These are phyloP conservation scores for Xyliphius kryptos DNA, from an alignment of 2,113 vertebrate genomes.

Conservation along the genomic window DNA sequence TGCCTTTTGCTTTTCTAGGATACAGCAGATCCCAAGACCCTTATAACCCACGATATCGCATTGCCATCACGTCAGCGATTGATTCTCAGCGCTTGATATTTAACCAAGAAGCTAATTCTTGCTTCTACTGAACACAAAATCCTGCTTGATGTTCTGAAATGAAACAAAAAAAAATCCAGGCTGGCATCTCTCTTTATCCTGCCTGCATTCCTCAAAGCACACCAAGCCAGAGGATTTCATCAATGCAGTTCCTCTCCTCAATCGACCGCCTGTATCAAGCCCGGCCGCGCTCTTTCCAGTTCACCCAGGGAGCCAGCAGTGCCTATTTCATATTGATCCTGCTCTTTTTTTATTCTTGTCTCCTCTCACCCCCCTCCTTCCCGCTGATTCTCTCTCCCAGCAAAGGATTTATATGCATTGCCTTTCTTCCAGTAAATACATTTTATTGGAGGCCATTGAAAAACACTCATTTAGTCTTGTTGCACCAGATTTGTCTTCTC, in stretches of 20 bases:
- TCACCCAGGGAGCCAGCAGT: constrained; percentile 59
- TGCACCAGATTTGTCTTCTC: background rate
- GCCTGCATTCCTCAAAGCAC: constrained; percentile 40
- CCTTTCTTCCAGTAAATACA: constrained; percentile 52
- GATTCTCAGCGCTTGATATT: background rate
- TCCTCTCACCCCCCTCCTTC: constrained; percentile 12
- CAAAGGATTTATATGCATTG: constrained; percentile 47
- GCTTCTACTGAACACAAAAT: background rate
- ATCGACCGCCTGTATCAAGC: constrained; percentile 63
- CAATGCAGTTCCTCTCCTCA: constrained; percentile 55
- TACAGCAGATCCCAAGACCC: background rate
- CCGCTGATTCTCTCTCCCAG: constrained; percentile 2
- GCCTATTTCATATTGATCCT: constrained; percentile 60
- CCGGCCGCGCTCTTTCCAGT: constrained; percentile 57
- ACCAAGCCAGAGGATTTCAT: constrained; percentile 60
- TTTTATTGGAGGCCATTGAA: constrained; percentile 38
- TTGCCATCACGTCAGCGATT: constrained; percentile 1
- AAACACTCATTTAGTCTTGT: constrained; percentile 37
- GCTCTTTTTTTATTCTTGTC: constrained; percentile 40
- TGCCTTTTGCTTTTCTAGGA: background rate
- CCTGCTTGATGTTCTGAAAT: background rate
- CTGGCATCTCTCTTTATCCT: constrained; percentile 45
- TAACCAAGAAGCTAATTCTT: constrained; percentile 6
- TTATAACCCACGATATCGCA: no score
- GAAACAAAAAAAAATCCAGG: background rate